Percentiles rank a stretch among this genome's conserved stretches.
Evolutionary conservation across 2,797 vertebrate species (phyloP).

Genomic region (Parauchenoglanis punctatus): DNA sequence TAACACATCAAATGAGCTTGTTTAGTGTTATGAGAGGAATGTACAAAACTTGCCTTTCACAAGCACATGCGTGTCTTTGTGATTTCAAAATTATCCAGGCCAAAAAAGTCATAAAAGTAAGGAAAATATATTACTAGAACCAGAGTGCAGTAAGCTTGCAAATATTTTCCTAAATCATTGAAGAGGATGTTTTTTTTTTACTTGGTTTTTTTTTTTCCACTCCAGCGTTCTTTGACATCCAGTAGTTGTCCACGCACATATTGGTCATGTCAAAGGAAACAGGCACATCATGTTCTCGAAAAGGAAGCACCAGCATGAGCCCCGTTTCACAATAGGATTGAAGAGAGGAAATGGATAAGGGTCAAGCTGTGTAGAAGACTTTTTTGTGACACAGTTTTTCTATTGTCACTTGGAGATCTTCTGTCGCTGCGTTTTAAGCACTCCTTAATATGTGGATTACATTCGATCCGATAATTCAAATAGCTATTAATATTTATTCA

Average conservation of each 20-base stretch:
- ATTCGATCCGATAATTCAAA: too few relatives aligned
- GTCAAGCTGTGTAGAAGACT: background rate
- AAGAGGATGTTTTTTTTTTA: background rate
- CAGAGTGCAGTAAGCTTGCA: background rate
- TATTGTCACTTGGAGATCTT: background rate
- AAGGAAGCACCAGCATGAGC: slow-evolving; percentile 29
- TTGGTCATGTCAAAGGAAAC: background rate
- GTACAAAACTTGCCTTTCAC: too few relatives aligned
- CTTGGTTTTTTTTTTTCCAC: background rate
- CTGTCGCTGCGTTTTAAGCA: too few relatives aligned
- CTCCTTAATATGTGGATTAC: too few relatives aligned
- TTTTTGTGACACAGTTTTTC: background rate
- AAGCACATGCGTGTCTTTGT: background rate
- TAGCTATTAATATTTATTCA: too few relatives aligned
- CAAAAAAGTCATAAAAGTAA: background rate
- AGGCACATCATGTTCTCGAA: background rate
- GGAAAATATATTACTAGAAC: background rate
- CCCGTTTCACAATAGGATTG: slow-evolving; percentile 40
- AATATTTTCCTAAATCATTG: background rate
- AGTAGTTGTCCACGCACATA: background rate
- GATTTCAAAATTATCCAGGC: background rate
- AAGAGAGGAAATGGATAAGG: slow-evolving; percentile 18
- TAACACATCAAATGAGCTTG: background rate
- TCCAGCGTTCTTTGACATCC: background rate
- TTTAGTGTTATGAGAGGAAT: too few relatives aligned